A percentile compares a stretch with the other conserved stretches of the same genome.
phyloP scores from a whole-genome alignment of 53 echinoderm and acorn worm genomes.

The Stichopus horrens region DNA sequence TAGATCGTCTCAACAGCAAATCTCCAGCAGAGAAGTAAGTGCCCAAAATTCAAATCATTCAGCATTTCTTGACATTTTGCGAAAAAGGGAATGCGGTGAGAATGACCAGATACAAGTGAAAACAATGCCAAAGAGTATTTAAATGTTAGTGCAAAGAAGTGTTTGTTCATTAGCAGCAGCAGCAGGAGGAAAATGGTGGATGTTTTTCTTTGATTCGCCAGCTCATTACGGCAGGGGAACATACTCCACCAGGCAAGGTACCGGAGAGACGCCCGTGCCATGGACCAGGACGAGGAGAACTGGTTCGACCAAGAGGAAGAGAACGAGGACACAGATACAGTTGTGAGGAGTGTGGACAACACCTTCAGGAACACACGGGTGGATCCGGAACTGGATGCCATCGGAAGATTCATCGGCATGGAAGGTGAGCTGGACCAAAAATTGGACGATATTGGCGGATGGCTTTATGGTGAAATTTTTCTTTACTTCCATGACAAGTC shows the following conservation, averaged over 20 bases:
- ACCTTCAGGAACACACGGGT: slow-evolving; percentile 77
- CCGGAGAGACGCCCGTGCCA: slow-evolving; percentile 79
- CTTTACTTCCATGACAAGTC: slow-evolving; percentile 18
- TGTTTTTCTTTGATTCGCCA: background rate
- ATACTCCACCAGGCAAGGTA: slow-evolving; percentile 84
- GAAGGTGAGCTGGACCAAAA: slow-evolving; percentile 72
- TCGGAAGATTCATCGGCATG: slow-evolving; percentile 82
- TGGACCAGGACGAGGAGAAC: slow-evolving; percentile 94
- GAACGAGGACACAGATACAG: slow-evolving; percentile 64
- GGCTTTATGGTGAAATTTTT: slow-evolving; percentile 34
- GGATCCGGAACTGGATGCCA: slow-evolving; percentile 77
- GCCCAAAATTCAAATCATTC: background rate
- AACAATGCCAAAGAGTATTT: background rate
- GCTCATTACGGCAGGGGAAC: slow-evolving; percentile 66
- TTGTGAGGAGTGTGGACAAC: slow-evolving; percentile 67
- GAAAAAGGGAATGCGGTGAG: background rate
- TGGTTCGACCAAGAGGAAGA: slow-evolving; percentile 98
- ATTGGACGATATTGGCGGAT: slow-evolving; percentile 43
- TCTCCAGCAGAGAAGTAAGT: slow-evolving; percentile 91
- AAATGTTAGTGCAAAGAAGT: background rate
- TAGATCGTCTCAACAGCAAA: slow-evolving; percentile 88
- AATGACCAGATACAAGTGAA: background rate
- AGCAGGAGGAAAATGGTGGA: background rate
- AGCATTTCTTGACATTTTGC: background rate
- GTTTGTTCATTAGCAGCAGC: background rate